Percentiles rank a stretch among this genome's conserved stretches.
Conservation (phyloP, 2,797 vertebrate genomes). For the Dallia pectoralis region DNA sequence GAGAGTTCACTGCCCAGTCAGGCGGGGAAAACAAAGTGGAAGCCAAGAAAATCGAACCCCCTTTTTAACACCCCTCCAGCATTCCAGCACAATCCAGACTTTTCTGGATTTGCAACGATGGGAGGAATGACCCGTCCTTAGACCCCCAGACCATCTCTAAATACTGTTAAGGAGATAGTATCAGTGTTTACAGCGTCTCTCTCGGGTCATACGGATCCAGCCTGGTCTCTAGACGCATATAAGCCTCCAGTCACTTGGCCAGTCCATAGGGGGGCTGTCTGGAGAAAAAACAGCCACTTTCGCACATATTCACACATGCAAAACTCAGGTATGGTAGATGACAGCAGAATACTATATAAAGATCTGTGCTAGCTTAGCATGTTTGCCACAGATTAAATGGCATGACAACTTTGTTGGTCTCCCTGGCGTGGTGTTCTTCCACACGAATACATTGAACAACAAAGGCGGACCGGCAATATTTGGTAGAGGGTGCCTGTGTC, state of each 20-base stretch:
- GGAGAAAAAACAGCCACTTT: constrained; percentile 15
- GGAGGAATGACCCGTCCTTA: neutral
- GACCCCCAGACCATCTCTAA: constrained; percentile 5
- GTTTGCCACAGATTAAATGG: constrained; percentile 4
- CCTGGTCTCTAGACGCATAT: constrained; percentile 47
- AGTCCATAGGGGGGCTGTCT: constrained; percentile 25
- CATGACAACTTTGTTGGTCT: neutral
- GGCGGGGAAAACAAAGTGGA: constrained; percentile 34
- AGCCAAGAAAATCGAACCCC: constrained; percentile 30
- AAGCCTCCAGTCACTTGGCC: constrained; percentile 22
- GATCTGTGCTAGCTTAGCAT: constrained; percentile 9
- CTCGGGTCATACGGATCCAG: constrained; percentile 45
- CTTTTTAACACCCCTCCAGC: neutral
- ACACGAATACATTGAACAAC: neutral
- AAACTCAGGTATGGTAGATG: constrained; percentile 5
- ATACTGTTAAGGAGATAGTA: constrained; percentile 15
- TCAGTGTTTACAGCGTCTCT: constrained; percentile 39
- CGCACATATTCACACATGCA: neutral
- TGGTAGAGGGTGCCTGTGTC: neutral
- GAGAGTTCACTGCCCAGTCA: constrained; percentile 44
- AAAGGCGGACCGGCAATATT: constrained; percentile 4
- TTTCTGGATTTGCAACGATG: constrained; percentile 11
- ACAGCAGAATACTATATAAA: neutral
- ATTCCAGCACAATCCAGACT: constrained; percentile 15
- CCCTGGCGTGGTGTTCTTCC: neutral